Evolutionary conservation across 2,888 invertebrate genomes (phyloP).

Genomic region (Eledona agricola): DNA sequence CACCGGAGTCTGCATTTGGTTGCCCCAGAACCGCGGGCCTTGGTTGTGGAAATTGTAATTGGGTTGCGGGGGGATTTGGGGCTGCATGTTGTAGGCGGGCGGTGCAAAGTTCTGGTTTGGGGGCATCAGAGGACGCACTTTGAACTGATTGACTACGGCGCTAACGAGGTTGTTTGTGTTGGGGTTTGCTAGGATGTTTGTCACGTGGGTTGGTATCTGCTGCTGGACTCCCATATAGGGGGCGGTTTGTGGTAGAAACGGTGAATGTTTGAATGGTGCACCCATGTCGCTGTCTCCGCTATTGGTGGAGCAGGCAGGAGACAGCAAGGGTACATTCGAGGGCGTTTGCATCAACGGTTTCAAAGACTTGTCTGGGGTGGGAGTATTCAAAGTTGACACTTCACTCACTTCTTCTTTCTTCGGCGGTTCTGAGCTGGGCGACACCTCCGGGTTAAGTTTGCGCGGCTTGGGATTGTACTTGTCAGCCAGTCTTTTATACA

Average conservation of each 20-base stretch:
- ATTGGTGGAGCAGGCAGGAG: constrained; percentile 18
- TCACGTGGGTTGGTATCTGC: constrained; percentile 17
- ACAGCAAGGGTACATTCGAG: constrained; percentile 5
- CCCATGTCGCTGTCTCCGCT: constrained; percentile 18
- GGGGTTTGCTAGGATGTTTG: constrained; percentile 38
- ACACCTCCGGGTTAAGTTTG: constrained; percentile 42
- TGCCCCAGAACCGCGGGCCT: too few species aligned
- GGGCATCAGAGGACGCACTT: constrained; percentile 14
- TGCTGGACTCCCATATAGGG: too few species aligned
- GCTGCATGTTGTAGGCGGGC: not conserved
- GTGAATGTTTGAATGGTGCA: constrained; percentile 3
- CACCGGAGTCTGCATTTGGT: constrained; percentile 2
- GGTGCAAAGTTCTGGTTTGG: too few species aligned
- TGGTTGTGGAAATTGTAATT: not conserved
- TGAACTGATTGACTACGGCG: constrained; percentile 41
- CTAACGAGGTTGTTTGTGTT: constrained; percentile 40
- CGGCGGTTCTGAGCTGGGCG: constrained; percentile 19
- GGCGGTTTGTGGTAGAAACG: constrained; percentile 3
- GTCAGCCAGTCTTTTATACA: constrained; percentile 58
- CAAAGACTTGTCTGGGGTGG: too few species aligned
- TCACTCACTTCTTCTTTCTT: too few species aligned
- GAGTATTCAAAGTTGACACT: too few species aligned
- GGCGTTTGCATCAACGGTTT: constrained; percentile 20
- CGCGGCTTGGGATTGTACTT: constrained; percentile 64
- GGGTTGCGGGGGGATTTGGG: not conserved